Evolutionary conservation across 30 jellyfish, hydroid and myxozoan genomes (phyloP).

Genomic region (Hydra vulgaris): DNA sequence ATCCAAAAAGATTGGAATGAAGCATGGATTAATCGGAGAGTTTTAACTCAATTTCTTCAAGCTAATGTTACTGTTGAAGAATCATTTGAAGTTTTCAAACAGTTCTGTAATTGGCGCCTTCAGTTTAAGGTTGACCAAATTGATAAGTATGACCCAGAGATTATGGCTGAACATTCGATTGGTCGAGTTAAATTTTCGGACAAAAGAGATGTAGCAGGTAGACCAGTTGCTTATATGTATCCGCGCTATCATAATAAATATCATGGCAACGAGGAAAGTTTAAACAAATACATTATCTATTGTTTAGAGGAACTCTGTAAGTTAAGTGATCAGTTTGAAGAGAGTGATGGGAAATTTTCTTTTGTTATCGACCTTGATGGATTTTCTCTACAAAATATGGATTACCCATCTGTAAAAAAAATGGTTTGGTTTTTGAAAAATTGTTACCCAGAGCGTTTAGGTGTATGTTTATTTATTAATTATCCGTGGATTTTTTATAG

Average conservation of each 20-base stretch:
- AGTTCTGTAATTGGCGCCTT: conserved; percentile 67
- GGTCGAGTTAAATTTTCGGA: conserved; percentile 33
- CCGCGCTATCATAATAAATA: conserved; percentile 7
- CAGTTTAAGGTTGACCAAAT: conserved; percentile 55
- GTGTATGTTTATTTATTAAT: conserved; percentile 67
- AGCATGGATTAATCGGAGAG: conserved; percentile 15
- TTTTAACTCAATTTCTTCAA: conserved; percentile 52
- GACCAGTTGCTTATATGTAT: conserved; percentile 36
- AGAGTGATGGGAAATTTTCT: conserved; percentile 53
- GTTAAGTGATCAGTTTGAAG: conserved; percentile 44
- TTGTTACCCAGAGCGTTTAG: conserved; percentile 95
- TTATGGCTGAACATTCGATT: conserved; percentile 47
- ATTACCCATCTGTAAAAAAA: conserved; percentile 50
- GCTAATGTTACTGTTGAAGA: conserved; percentile 63
- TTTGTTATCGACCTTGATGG: conserved; percentile 45
- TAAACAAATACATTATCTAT: conserved; percentile 6
- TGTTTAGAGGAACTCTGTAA: conserved; percentile 41
- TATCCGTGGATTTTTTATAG: conserved; percentile 96
- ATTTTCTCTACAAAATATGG: conserved; percentile 75
- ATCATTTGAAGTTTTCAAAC: conserved; percentile 39
- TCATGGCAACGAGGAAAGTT: conserved; percentile 22
- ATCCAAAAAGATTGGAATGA: conserved; percentile 3
- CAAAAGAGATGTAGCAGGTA: conserved; percentile 47
- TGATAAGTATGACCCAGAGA: conserved; percentile 33
- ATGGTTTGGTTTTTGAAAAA: conserved; percentile 76